Conservation (phyloP, 1,140 invertebrate genomes). For the Ruditapes philippinarum region DNA sequence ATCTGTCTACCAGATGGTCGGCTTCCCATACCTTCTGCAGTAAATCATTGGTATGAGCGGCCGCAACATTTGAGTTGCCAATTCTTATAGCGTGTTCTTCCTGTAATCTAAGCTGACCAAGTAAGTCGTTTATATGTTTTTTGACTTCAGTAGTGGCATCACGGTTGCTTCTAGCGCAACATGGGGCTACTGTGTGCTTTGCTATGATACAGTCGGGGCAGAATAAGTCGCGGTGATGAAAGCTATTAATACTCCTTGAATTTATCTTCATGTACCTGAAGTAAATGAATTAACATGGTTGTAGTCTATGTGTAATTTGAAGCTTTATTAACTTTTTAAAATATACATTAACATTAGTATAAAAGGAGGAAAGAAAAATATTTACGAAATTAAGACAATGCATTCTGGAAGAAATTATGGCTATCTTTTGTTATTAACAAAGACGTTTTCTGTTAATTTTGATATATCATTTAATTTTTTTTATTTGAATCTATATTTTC, state of each 20-base stretch:
- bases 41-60: slow-evolving; percentile 45
- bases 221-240: slow-evolving; percentile 57
- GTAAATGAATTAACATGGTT: no score
- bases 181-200: slow-evolving; percentile 48
- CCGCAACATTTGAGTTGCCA: slow-evolving; percentile 45
- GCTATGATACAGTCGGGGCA: slow-evolving; percentile 63
- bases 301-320: no score
- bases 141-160: slow-evolving; percentile 55
- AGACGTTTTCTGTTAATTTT: no score
- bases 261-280: slow-evolving; percentile 55
- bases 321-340: no score
- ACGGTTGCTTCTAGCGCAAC: slow-evolving; percentile 41
- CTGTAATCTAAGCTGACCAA: slow-evolving; percentile 58
- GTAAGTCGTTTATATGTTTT: slow-evolving; percentile 50
- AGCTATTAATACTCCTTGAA: slow-evolving; percentile 65
- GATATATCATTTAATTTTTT: no score
- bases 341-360: no score
- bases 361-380: no score
- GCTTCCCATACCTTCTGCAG: slow-evolving; percentile 62
- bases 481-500: no score
- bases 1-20: slow-evolving; percentile 54
- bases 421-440: no score
- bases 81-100: slow-evolving; percentile 54
- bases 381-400: no score
- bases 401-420: no score